Evolutionary conservation across 2,797 vertebrate genomes (phyloP).

Genomic region (Coluber constrictor): DNA sequence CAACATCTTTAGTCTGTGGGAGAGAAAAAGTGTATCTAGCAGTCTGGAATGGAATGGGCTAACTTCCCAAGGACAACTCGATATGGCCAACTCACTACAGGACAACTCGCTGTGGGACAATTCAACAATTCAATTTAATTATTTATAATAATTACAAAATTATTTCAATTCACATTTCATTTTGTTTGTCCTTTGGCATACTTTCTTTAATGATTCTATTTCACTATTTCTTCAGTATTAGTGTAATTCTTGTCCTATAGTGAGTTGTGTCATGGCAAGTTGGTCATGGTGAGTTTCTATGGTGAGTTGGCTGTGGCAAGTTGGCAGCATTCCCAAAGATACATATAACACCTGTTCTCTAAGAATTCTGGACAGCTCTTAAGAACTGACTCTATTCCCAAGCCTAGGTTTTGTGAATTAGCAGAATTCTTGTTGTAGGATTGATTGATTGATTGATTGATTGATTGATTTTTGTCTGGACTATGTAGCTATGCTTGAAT

Average conservation of each 20-base stretch:
- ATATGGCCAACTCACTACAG: not conserved
- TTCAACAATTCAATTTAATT: too few species aligned
- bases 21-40: not conserved
- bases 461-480: not conserved
- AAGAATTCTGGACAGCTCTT: not conserved
- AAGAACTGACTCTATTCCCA: not conserved
- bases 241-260: too few species aligned
- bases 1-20: not conserved
- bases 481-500: not conserved
- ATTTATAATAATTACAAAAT: too few species aligned
- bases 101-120: not conserved
- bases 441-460: not conserved
- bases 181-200: not conserved
- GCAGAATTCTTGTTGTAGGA: not conserved
- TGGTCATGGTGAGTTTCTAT: not conserved
- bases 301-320: not conserved
- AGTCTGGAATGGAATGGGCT: not conserved
- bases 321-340: not conserved
- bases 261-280: not conserved
- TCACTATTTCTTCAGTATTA: too few species aligned
- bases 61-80: not conserved
- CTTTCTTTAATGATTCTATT: not conserved
- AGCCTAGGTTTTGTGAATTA: not conserved
- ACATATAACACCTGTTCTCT: not conserved
- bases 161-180: not conserved